phyloP scores from a whole-genome alignment of 2,113 vertebrate species.

The Hipposideros armiger region DNA sequence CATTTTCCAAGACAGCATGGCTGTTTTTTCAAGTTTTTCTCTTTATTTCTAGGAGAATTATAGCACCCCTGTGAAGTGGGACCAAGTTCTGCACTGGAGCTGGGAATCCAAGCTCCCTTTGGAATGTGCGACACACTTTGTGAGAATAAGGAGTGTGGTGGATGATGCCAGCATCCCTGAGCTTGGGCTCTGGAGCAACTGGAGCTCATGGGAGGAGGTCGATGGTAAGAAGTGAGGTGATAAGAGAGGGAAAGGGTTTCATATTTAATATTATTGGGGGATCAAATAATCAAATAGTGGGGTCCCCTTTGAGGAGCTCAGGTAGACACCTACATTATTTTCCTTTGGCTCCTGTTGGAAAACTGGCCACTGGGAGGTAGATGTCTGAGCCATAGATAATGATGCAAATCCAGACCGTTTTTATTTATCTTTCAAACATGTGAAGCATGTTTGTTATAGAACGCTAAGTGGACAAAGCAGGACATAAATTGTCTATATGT shows the following conservation, averaged over 20 bases:
- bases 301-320: background rate
- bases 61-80: slow-evolving; percentile 70
- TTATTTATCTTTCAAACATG: background rate
- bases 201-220: slow-evolving; percentile 83
- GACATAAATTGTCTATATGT: background rate
- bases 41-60: slow-evolving; percentile 83
- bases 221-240: slow-evolving; percentile 79
- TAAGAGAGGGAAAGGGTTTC: background rate
- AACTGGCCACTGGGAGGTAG: background rate
- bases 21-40: background rate
- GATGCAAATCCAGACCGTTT: background rate
- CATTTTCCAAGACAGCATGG: background rate
- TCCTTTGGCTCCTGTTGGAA: background rate
- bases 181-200: slow-evolving; percentile 81
- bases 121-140: slow-evolving; percentile 84
- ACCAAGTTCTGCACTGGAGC: slow-evolving; percentile 78
- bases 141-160: slow-evolving; percentile 84
- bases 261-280: background rate
- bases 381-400: background rate
- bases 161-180: background rate
- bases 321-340: background rate
- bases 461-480: background rate
- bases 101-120: slow-evolving; percentile 88
- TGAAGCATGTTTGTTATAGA: background rate
- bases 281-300: background rate